Percentiles rank a stretch among this genome's conserved stretches.
Conservation (phyloP, 1,140 invertebrate genomes). For the Zaprionus kolodkinae region DNA sequence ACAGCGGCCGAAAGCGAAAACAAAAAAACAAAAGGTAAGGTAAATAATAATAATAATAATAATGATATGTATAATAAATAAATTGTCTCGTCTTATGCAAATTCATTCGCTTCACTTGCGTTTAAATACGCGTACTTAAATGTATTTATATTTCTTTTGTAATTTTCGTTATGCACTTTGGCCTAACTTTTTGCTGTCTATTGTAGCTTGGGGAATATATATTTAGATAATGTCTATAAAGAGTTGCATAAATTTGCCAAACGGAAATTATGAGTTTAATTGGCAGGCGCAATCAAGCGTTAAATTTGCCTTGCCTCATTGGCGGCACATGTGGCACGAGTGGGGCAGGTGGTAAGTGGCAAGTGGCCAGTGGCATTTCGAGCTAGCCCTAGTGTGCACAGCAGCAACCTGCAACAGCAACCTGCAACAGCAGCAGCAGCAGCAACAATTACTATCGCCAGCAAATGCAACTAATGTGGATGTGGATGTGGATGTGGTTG, state of each 20-base stretch:
- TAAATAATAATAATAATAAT: constrained; percentile 4
- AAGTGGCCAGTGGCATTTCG: constrained; percentile 7
- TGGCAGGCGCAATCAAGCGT: constrained; percentile 14
- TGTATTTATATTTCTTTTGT: constrained; percentile 17
- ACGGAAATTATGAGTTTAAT: neutral
- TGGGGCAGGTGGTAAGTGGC: constrained; percentile 16
- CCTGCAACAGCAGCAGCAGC: constrained; percentile 43
- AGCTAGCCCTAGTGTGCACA: constrained; percentile 9
- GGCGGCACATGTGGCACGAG: constrained; percentile 40
- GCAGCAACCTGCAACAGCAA: constrained; percentile 63
- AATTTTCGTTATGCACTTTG: constrained; percentile 20
- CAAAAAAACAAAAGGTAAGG: constrained; percentile 1
- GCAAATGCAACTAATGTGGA: constrained; percentile 32
- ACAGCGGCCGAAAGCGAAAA: constrained; percentile 10
- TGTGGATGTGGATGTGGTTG: constrained; percentile 22
- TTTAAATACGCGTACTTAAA: constrained; percentile 23
- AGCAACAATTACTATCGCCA: constrained; percentile 44
- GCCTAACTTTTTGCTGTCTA: too few species aligned
- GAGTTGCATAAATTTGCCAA: neutral
- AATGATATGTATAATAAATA: constrained; percentile 34
- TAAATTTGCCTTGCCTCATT: constrained; percentile 53
- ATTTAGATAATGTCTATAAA: constrained; percentile 13
- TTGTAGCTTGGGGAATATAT: too few species aligned
- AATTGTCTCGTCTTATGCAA: constrained; percentile 13
- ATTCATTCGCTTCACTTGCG: neutral